Conservation (phyloP, 2,888 invertebrate genomes). For the Danaus chrysippus region DNA sequence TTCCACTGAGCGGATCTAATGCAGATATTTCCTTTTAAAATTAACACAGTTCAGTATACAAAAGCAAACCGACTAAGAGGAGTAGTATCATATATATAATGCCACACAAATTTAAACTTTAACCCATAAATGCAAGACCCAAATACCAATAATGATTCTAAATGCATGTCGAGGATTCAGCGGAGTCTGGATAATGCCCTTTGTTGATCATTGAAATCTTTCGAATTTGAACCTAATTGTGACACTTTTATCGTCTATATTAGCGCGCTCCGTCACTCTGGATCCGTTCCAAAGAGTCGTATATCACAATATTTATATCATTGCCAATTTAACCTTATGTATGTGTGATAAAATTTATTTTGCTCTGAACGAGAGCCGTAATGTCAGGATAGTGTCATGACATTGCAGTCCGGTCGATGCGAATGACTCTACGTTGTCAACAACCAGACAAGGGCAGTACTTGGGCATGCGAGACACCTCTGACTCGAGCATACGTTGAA, state of each 20-base stretch:
- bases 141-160: slow-evolving; percentile 35
- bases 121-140: slow-evolving; percentile 32
- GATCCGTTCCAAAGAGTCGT: slow-evolving; percentile 27
- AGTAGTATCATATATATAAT: slow-evolving; percentile 38
- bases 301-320: slow-evolving; percentile 22
- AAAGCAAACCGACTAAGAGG: slow-evolving; percentile 41
- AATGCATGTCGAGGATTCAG: slow-evolving; percentile 43
- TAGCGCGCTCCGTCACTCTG: slow-evolving; percentile 36
- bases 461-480: slow-evolving; percentile 46
- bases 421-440: slow-evolving; percentile 73
- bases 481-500: slow-evolving; percentile 10
- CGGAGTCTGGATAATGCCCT: slow-evolving; percentile 61
- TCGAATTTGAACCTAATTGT: slow-evolving; percentile 43
- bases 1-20: slow-evolving; percentile 29
- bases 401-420: slow-evolving; percentile 73
- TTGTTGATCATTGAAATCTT: slow-evolving; percentile 45
- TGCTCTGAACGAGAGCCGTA: slow-evolving; percentile 36
- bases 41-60: slow-evolving; percentile 57
- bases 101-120: slow-evolving; percentile 38
- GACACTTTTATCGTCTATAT: slow-evolving; percentile 49
- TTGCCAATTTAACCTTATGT: slow-evolving; percentile 27
- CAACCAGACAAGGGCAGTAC: slow-evolving; percentile 74
- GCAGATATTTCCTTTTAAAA: slow-evolving; percentile 47
- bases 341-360: slow-evolving; percentile 23
- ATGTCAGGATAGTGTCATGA: slow-evolving; percentile 58